These are phyloP conservation scores for Rhinolophus sinicus DNA, from an alignment of 2,113 vertebrate species.

Conservation along the genomic window DNA sequence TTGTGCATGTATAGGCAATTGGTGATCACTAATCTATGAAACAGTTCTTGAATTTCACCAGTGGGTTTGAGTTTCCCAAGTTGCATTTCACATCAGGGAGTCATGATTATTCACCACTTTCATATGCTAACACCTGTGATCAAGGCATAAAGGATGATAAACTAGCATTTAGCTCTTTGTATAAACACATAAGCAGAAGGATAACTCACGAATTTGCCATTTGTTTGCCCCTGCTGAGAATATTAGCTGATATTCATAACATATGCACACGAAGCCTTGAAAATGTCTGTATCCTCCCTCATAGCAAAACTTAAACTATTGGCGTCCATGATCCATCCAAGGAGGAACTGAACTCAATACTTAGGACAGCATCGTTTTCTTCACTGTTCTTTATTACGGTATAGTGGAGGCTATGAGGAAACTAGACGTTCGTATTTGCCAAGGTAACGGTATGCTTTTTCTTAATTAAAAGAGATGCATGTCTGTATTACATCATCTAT, in stretches of 20 bases:
- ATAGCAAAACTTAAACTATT: not conserved
- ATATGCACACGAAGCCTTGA: not conserved
- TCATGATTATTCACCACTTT: constrained; percentile 47
- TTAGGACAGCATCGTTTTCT: not conserved
- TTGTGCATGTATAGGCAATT: not conserved
- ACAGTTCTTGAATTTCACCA: constrained; percentile 31
- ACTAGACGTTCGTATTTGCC: not conserved
- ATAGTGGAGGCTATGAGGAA: not conserved
- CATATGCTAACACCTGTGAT: constrained; percentile 21
- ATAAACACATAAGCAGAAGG: constrained; percentile 30
- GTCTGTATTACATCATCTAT: too few relatives aligned
- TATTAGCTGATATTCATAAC: constrained; percentile 38
- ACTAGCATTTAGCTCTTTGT: constrained; percentile 41
- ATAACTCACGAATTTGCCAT: not conserved
- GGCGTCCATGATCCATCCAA: not conserved
- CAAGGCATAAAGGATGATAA: constrained; percentile 24
- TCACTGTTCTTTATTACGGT: not conserved
- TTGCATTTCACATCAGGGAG: not conserved
- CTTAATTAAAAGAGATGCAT: not conserved
- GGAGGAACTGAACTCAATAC: not conserved
- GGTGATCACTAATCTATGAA: constrained; percentile 49
- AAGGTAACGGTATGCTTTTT: not conserved
- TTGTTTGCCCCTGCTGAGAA: not conserved
- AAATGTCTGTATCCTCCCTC: not conserved
- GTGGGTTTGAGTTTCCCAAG: constrained; percentile 37